Evolutionary conservation across 2,113 vertebrate species (phyloP).

Genomic region (Bos indicus): DNA sequence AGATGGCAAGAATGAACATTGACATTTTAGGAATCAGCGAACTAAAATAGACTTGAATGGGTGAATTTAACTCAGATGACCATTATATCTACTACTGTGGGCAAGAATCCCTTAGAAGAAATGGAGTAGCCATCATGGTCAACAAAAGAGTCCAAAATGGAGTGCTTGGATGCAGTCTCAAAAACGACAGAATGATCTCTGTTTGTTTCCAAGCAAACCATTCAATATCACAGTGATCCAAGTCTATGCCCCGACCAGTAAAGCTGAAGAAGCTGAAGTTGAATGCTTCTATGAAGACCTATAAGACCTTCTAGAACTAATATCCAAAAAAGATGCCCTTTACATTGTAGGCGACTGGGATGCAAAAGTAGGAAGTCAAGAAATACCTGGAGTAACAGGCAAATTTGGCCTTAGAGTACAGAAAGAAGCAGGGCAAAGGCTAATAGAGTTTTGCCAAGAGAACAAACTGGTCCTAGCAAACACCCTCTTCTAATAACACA

Average conservation of each 20-base stretch:
- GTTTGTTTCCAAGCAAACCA: neutral
- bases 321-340: neutral
- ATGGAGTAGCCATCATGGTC: neutral
- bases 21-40: neutral
- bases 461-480: accelerated
- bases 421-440: neutral
- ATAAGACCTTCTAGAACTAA: neutral
- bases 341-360: neutral
- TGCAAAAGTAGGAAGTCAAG: neutral
- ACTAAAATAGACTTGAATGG: neutral
- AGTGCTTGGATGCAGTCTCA: neutral
- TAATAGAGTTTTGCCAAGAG: neutral
- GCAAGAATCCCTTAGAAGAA: neutral
- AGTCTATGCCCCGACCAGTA: neutral
- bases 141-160: neutral
- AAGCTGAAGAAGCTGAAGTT: neutral
- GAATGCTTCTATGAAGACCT: accelerated
- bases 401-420: neutral
- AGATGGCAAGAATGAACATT: neutral
- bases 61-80: neutral
- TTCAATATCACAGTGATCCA: neutral
- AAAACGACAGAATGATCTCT: neutral
- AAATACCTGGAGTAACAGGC: neutral
- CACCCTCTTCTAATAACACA: neutral
- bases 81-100: neutral